phyloP scores from a whole-genome alignment of 2,113 vertebrate species.

The Anarhynchus alexandrinus region DNA sequence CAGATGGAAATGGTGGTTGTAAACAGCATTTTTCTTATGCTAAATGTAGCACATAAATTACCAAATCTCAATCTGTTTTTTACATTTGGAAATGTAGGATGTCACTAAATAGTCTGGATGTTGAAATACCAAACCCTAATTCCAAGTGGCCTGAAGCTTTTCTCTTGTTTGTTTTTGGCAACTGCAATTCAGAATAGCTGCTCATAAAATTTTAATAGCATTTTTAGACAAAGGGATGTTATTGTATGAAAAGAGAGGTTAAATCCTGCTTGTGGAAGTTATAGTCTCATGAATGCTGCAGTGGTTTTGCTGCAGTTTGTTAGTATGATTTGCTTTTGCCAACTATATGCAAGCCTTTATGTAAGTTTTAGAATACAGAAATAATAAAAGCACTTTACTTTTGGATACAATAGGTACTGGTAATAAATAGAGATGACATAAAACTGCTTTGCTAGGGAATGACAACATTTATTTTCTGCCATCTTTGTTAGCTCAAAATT shows the following conservation, averaged over 20 bases:
- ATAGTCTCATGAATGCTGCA: not conserved
- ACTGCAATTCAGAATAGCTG: not conserved
- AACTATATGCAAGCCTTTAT: not conserved
- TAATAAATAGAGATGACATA: not conserved
- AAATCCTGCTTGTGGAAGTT: not conserved
- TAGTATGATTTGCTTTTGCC: not conserved
- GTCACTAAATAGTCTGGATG: not conserved
- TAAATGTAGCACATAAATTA: not conserved
- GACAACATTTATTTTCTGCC: not conserved
- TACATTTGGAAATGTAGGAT: not conserved
- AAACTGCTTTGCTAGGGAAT: not conserved
- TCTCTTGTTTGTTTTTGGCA: not conserved
- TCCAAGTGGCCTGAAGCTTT: not conserved
- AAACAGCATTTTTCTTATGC: not conserved
- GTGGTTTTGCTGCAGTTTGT: not conserved
- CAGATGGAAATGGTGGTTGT: not conserved
- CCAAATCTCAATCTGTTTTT: not conserved
- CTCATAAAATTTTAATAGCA: not conserved
- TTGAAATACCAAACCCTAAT: not conserved
- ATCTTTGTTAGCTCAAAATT: not conserved
- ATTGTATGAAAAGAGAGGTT: not conserved
- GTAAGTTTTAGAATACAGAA: not conserved
- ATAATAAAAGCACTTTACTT: not conserved
- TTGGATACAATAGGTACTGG: not conserved
- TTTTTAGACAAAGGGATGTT: not conserved